These are phyloP conservation scores for Phylloscopus collybita DNA, from an alignment of 2,797 vertebrate species.

Conservation along the genomic window DNA sequence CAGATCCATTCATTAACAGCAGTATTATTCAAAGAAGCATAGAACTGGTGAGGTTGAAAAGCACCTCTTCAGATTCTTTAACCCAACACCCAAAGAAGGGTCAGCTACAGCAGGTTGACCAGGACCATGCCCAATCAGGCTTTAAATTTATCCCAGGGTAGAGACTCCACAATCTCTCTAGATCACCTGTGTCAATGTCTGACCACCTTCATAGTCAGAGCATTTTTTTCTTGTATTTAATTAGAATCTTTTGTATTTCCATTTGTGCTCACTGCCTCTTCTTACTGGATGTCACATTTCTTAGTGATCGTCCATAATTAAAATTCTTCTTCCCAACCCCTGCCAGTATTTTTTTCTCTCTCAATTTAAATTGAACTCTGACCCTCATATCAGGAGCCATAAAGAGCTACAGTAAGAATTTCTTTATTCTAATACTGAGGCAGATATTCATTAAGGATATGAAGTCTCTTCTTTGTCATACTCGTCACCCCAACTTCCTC, in stretches of 20 bases:
- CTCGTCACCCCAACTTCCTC: background rate
- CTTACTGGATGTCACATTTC: background rate
- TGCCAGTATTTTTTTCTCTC: background rate
- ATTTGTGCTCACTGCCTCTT: background rate
- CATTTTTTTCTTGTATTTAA: background rate
- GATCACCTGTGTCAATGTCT: background rate
- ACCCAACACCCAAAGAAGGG: background rate
- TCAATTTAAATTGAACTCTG: background rate
- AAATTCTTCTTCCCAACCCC: rapidly evolving
- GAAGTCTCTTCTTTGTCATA: background rate
- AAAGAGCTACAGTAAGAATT: background rate
- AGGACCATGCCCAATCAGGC: too few relatives aligned
- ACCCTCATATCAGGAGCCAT: background rate
- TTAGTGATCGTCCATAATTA: background rate
- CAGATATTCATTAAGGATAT: background rate
- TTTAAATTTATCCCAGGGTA: background rate
- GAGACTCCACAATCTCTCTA: background rate
- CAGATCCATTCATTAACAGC: background rate
- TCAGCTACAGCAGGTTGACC: background rate
- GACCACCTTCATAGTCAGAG: background rate
- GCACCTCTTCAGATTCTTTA: background rate
- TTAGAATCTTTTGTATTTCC: background rate
- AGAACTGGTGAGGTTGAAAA: background rate
- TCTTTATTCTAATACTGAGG: background rate
- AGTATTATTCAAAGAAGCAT: background rate